These are phyloP conservation scores for Micropterix aruncella DNA, from an alignment of 2,888 invertebrate species.

Conservation along the genomic window DNA sequence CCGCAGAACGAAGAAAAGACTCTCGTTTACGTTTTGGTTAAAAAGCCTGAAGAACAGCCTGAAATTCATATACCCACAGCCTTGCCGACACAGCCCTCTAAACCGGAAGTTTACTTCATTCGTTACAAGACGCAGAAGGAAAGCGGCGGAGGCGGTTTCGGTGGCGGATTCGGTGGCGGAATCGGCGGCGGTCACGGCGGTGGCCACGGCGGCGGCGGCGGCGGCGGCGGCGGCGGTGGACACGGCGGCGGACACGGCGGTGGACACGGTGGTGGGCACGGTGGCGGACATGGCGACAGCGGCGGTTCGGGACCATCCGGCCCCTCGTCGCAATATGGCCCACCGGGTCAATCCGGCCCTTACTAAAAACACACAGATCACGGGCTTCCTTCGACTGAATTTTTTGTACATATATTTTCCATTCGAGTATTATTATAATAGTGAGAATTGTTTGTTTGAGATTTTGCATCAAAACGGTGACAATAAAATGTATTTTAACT, in stretches of 20 bases:
- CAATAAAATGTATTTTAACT: too few relatives aligned
- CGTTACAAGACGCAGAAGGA: conserved; percentile 53
- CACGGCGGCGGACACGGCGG: conserved; percentile 33
- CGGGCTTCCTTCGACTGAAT: background rate
- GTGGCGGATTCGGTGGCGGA: conserved; percentile 13
- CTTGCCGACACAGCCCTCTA: conserved; percentile 58
- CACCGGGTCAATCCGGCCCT: background rate
- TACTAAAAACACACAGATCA: background rate
- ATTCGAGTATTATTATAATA: background rate
- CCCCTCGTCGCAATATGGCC: background rate
- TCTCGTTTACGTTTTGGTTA: conserved; percentile 58
- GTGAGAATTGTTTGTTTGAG: background rate
- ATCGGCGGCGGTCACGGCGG: conserved; percentile 13
- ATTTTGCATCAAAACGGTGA: background rate
- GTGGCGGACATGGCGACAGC: conserved; percentile 14
- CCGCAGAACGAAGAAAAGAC: conserved; percentile 64
- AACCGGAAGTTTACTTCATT: conserved; percentile 64
- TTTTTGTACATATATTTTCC: background rate
- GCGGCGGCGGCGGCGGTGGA: conserved; percentile 20
- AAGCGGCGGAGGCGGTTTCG: conserved; percentile 9
- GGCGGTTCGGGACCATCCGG: conserved; percentile 12
- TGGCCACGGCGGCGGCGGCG: conserved; percentile 14
- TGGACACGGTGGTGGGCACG: conserved; percentile 10
- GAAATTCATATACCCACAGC: conserved; percentile 54
- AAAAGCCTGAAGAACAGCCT: conserved; percentile 59